Evolutionary conservation across 2,888 invertebrate species (phyloP).

Genomic region (Imbricaverruca yamaguchii): DNA sequence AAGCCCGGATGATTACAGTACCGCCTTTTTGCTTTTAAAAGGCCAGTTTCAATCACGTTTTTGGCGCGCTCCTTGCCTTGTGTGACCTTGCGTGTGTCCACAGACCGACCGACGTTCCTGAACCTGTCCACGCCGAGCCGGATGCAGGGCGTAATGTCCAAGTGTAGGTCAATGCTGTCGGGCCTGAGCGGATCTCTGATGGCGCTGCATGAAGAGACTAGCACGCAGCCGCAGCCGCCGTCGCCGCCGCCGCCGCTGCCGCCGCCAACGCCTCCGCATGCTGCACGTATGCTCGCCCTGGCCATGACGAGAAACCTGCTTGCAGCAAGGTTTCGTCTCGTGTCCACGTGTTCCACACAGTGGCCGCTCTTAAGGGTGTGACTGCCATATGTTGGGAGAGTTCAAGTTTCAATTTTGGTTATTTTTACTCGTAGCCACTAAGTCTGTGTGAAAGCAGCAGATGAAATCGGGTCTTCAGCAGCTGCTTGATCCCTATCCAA

Average conservation of each 20-base stretch:
- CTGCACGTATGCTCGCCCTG: constrained; percentile 6
- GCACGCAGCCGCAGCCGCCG: background rate
- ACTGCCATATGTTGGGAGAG: too few species aligned
- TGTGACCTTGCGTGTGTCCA: background rate
- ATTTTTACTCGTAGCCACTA: too few species aligned
- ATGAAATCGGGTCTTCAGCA: too few species aligned
- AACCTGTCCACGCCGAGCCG: constrained; percentile 27
- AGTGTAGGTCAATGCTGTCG: constrained; percentile 16
- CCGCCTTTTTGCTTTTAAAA: too few species aligned
- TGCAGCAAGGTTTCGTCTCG: background rate
- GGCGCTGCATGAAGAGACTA: constrained; percentile 10
- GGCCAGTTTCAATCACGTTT: too few species aligned
- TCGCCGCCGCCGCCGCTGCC: background rate
- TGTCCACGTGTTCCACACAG: background rate
- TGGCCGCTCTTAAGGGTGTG: too few species aligned
- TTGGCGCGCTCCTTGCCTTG: too few species aligned
- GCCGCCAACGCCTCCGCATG: background rate
- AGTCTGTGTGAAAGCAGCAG: too few species aligned
- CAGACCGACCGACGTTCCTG: constrained; percentile 34
- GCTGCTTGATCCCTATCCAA: too few species aligned
- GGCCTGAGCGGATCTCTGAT: constrained; percentile 9
- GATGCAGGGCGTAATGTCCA: constrained; percentile 12
- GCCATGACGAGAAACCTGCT: too few species aligned
- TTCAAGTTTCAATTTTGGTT: too few species aligned
- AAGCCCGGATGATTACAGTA: too few species aligned